Percentiles rank a stretch among this genome's conserved stretches.
phyloP scores from a whole-genome alignment of 2,888 invertebrate genomes.

The Trisateles emortualis region DNA sequence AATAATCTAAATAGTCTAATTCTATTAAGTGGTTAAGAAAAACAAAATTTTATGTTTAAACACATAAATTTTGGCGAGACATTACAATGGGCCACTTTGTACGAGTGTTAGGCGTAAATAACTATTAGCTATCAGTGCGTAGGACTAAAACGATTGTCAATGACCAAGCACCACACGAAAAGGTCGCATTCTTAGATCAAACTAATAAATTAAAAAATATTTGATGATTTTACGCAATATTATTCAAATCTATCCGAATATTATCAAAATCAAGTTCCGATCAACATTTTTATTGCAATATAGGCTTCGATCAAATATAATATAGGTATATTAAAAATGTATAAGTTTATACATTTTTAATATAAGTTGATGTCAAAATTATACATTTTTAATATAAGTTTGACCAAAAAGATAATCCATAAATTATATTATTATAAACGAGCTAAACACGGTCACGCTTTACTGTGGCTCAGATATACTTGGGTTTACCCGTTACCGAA shows the following conservation, averaged over 20 bases:
- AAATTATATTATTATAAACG: neutral
- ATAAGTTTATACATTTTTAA: no score
- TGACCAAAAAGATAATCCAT: neutral
- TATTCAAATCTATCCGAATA: neutral
- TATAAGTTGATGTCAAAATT: no score
- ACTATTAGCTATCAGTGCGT: slow-evolving; percentile 30
- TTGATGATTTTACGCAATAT: neutral
- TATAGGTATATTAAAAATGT: no score
- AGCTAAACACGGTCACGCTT: no score
- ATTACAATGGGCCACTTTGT: slow-evolving; percentile 13
- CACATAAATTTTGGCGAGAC: slow-evolving; percentile 30
- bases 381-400: no score
- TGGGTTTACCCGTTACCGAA: no score
- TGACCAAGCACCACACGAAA: slow-evolving; percentile 11
- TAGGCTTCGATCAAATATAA: no score
- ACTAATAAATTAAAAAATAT: neutral
- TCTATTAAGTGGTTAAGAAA: slow-evolving; percentile 12
- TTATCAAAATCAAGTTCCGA: neutral
- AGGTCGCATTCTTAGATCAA: neutral
- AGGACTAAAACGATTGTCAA: slow-evolving; percentile 17
- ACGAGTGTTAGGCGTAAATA: slow-evolving; percentile 25
- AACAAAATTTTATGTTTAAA: slow-evolving; percentile 14
- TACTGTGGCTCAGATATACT: no score
- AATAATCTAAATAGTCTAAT: slow-evolving; percentile 2
- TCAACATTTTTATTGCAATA: neutral